phyloP scores from a whole-genome alignment of 2,888 invertebrate species.

The Argynnis bischoffii region DNA sequence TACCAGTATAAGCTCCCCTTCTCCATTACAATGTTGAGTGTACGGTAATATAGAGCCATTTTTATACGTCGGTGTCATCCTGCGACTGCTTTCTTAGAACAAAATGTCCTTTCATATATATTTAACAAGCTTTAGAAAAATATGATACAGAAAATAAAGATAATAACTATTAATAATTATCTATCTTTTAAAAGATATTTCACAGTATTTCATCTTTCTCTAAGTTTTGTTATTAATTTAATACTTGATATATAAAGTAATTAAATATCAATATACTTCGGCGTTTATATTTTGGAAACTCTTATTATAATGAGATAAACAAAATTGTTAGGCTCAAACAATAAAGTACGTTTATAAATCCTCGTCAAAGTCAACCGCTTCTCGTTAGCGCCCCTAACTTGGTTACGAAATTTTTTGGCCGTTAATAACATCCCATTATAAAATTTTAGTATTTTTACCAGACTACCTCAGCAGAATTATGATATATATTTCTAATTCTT shows the following conservation, averaged over 20 bases:
- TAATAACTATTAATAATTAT: too few relatives aligned
- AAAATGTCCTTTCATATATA: too few relatives aligned
- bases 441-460: neutral
- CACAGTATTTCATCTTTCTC: too few relatives aligned
- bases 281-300: neutral
- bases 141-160: too few relatives aligned
- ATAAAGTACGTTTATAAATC: slow-evolving; percentile 19
- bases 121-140: too few relatives aligned
- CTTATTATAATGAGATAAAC: slow-evolving; percentile 18
- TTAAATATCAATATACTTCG: too few relatives aligned
- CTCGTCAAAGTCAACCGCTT: slow-evolving; percentile 17
- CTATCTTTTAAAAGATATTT: too few relatives aligned
- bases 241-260: too few relatives aligned
- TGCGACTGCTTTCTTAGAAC: neutral
- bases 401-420: neutral
- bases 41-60: slow-evolving; percentile 4
- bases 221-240: too few relatives aligned
- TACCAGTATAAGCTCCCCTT: neutral
- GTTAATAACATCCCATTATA: slow-evolving; percentile 4
- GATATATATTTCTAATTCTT: too few relatives aligned
- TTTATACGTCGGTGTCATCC: slow-evolving; percentile 4
- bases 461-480: too few relatives aligned
- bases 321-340: slow-evolving; percentile 9
- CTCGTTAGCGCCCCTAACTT: slow-evolving; percentile 15
- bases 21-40: slow-evolving; percentile 7